phyloP scores from a whole-genome alignment of 2,888 invertebrate genomes.

The Athetis lepigone region DNA sequence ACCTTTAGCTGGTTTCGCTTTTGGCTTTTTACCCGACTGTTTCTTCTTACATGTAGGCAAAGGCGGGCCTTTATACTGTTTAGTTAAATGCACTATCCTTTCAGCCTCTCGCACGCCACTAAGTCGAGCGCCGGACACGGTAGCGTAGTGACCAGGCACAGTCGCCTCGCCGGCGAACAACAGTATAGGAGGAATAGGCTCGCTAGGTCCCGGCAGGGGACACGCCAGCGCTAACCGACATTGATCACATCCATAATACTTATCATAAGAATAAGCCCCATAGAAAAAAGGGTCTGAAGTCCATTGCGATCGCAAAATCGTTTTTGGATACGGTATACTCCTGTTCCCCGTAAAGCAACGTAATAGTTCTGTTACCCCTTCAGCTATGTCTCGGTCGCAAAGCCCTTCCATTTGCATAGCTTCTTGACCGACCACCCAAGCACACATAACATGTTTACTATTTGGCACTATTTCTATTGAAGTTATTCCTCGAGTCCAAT shows the following conservation, averaged over 20 bases:
- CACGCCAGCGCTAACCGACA: conserved; percentile 90
- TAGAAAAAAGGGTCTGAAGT: conserved; percentile 93
- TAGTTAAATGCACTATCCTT: conserved; percentile 92
- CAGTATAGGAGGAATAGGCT: conserved; percentile 92
- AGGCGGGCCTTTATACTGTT: conserved; percentile 86
- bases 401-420: conserved; percentile 92
- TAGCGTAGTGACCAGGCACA: conserved; percentile 93
- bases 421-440: conserved; percentile 93
- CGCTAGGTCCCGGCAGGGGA: conserved; percentile 92
- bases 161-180: conserved; percentile 96
- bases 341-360: conserved; percentile 91
- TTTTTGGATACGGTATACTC: conserved; percentile 92
- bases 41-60: conserved; percentile 63
- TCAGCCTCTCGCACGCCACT: conserved; percentile 95
- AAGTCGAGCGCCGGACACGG: conserved; percentile 94
- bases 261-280: conserved; percentile 92
- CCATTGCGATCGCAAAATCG: conserved; percentile 93
- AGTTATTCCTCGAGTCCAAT: conserved; percentile 94
- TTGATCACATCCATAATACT: conserved; percentile 74
- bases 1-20: conserved; percentile 36
- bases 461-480: conserved; percentile 92
- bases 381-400: conserved; percentile 92
- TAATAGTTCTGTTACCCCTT: conserved; percentile 91
- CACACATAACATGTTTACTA: conserved; percentile 93
- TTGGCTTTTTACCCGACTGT: neutral